Evolutionary conservation across 2,113 vertebrate genomes (phyloP).

Genomic region (Petroica traversi): DNA sequence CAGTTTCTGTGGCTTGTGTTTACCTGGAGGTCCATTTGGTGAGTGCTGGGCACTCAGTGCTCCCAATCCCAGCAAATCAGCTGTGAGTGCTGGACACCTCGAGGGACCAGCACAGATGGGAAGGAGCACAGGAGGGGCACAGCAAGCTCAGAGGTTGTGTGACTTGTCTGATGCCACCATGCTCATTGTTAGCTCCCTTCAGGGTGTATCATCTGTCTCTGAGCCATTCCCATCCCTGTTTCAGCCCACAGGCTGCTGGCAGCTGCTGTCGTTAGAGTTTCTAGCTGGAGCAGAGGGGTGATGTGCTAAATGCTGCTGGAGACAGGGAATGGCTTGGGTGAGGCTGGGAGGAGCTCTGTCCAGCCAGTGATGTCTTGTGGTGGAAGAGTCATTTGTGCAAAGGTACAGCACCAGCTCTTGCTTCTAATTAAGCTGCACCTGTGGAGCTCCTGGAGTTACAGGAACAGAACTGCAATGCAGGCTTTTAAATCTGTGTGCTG

Average conservation of each 20-base stretch:
- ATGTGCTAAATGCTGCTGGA: not conserved
- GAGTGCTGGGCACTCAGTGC: not conserved
- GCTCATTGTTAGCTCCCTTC: not conserved
- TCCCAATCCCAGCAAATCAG: not conserved
- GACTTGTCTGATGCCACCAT: not conserved
- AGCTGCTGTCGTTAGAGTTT: not conserved
- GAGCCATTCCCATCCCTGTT: not conserved
- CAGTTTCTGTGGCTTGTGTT: not conserved
- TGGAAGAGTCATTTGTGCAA: not conserved
- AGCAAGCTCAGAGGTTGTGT: not conserved
- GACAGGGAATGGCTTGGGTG: not conserved
- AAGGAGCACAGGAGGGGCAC: not conserved
- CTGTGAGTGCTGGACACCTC: not conserved
- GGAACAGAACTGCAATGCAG: not conserved
- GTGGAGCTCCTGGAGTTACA: not conserved
- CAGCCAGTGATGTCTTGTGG: not conserved
- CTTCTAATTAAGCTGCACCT: not conserved
- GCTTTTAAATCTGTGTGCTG: not conserved
- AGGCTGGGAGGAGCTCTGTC: not conserved
- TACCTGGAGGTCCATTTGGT: not conserved
- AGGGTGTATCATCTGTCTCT: not conserved
- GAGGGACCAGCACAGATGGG: not conserved
- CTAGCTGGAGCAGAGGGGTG: rapidly evolving
- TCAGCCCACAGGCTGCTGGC: not conserved
- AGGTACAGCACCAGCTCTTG: not conserved